Evolutionary conservation across 2,888 invertebrate genomes (phyloP), one percentile per base, ranked within the genome.

Genomic region (Cheilosia variabilis): DNA sequence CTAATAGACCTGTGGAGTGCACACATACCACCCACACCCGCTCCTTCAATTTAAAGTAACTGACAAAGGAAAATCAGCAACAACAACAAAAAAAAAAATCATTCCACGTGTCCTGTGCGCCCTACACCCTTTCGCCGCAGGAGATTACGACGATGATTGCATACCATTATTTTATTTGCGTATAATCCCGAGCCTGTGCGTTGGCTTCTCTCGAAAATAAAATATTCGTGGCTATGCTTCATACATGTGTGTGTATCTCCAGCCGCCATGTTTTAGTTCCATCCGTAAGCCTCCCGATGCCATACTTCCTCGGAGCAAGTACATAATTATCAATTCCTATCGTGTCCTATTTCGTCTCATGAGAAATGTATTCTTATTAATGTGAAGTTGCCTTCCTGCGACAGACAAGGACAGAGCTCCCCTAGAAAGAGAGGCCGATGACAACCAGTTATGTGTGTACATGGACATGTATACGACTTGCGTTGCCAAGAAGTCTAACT

Each of bases 351-450:
- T 84, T 73, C 57, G 84, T 80, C 84, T 80, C 84, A 75, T 65
- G 84, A 84, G 84, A 84, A 84, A 84, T 84, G 73, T 84, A 80
- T 84, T 75, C 79, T 79, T 75, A 84, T 84, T 84, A 22, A 84
- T 75, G 52, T 68, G 63, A 72, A 69, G 79, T 72, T 27, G 68
- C 55, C 80, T 80, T 80, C 71, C 53, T 76, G 52, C 45, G 50
- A 50, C 63, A 65, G 77, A 69, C 66, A 65, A 52, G 22, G 31
- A 34, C 22, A 31, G 47, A 66, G 53, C 45, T 45, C 55, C 47
- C 19, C n/a, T 24, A 52, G 55, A 22, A 34, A n/a, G 50, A 17
- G 19, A 58, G 55, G 10, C 60, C 41, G 63, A 24, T 69, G 80
- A 75, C 73, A 80, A 43, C 9, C 63, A 50, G 72, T 47, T 2